Percentiles rank a stretch among this genome's conserved stretches.
Evolutionary conservation across 2,113 vertebrate species (phyloP).

Genomic region (Eulemur macaco): DNA sequence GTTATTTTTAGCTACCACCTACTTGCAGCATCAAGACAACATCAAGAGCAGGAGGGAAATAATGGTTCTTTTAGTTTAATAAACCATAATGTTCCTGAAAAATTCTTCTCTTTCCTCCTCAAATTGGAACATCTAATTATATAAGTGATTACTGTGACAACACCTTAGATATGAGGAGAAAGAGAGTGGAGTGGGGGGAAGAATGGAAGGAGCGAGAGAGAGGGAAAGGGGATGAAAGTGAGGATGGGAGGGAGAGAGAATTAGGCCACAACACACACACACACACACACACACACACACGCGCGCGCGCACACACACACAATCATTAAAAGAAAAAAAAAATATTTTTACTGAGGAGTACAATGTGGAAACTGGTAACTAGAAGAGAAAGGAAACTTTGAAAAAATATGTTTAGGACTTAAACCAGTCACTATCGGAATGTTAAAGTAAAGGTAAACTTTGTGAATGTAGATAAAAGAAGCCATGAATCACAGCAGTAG

Average conservation of each 20-base stretch:
- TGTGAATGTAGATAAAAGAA: not conserved
- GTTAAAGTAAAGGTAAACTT: not conserved
- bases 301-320: not conserved
- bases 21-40: conserved; percentile 65
- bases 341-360: not conserved
- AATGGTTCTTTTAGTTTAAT: conserved; percentile 69
- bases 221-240: not conserved
- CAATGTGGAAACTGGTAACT: not conserved
- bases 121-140: conserved; percentile 69
- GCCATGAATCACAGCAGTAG: not conserved
- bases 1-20: conserved; percentile 77
- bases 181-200: not conserved
- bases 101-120: conserved; percentile 41
- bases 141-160: conserved; percentile 67
- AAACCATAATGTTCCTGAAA: conserved; percentile 65
- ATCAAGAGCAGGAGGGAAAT: conserved; percentile 63
- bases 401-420: not conserved
- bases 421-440: not conserved
- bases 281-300: too few relatives aligned
- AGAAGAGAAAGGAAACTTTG: conserved; percentile 37
- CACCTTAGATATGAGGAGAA: conserved; percentile 4
- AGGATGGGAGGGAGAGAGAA: not conserved
- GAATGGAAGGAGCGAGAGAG: too few relatives aligned
- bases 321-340: not conserved
- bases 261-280: not conserved